Evolutionary conservation across 2,888 invertebrate genomes (phyloP), one percentile per base, ranked within the genome.

Genomic region (Laothoe populi): DNA sequence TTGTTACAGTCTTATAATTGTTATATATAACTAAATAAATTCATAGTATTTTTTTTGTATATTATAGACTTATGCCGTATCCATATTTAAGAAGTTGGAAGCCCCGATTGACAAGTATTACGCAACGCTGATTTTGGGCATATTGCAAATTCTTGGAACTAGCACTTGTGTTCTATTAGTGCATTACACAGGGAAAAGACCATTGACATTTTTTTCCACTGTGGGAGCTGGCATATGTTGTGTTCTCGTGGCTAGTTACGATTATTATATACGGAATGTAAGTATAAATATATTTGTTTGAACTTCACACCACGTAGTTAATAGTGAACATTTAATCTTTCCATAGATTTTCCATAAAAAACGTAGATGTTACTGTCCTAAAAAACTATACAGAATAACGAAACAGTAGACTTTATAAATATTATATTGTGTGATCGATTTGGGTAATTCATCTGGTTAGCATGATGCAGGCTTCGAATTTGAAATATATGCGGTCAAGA

Each of bases 51-150:
- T 53, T 8, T 44, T 59, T 38, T 21, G 11, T 11, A 24, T 57
- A 57, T 73, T 74, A 64, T 94, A 95, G 90, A 96, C 96, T 0
- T 96, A 95, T 73, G 95, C 96, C 19, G 96, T 97, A 4, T 94
- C 94, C 66, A 96, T 97, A 73, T 97, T 97, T 76, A 94, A 94
- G 58, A 93, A 94, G 64, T 78, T 97, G 24, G 94, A 95, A 57
- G 95, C 96, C 0, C 96, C 97, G 0, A 94, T 97, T 64, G 95
- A 96, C 75, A 95, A 95, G 76, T 96, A 96, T 84, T 94, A 95
- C 64, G 96, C 96, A 0, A 96, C 97, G 0, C 93, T 96, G 44
- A 86, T 96, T 31, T 87, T 97, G 26, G 97, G 96, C 0, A 83
- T 95, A 11, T 94, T 95, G 0, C 96, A 97, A 84, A 88, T 97